These are phyloP conservation scores for Chelonus formosanus DNA, from an alignment of 2,888 invertebrate genomes.

Conservation along the genomic window DNA sequence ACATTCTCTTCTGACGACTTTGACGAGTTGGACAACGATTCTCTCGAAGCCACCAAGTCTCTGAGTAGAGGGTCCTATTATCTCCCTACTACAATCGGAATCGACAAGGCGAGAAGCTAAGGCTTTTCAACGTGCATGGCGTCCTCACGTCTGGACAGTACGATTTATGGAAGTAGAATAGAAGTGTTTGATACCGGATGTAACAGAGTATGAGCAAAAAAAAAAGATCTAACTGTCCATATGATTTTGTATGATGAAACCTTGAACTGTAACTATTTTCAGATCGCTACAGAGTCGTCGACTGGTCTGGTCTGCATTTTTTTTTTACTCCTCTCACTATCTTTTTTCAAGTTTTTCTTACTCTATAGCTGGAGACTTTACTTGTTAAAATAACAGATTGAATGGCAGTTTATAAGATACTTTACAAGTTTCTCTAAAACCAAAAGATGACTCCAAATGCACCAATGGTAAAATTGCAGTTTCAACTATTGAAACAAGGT, in stretches of 20 bases:
- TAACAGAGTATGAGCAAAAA: slow-evolving; percentile 5
- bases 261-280: slow-evolving; percentile 34
- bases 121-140: slow-evolving; percentile 19
- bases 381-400: too few relatives aligned
- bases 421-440: too few relatives aligned
- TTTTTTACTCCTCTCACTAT: slow-evolving; percentile 13
- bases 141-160: slow-evolving; percentile 9
- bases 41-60: slow-evolving; percentile 13
- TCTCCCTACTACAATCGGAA: slow-evolving; percentile 16
- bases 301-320: slow-evolving; percentile 21
- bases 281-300: slow-evolving; percentile 28
- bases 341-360: slow-evolving; percentile 11
- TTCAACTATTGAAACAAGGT: too few relatives aligned
- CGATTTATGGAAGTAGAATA: neutral
- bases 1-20: slow-evolving; percentile 3
- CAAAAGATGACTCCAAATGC: too few relatives aligned
- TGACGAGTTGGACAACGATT: slow-evolving; percentile 1
- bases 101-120: slow-evolving; percentile 23
- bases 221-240: slow-evolving; percentile 1
- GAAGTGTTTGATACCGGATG: too few relatives aligned
- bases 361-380: neutral
- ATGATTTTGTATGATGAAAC: slow-evolving; percentile 20
- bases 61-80: slow-evolving; percentile 10
- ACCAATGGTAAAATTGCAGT: too few relatives aligned
- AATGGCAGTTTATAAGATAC: too few relatives aligned